These are phyloP conservation scores for Squalus acanthias DNA, from an alignment of 2,797 vertebrate species.

Conservation along the genomic window DNA sequence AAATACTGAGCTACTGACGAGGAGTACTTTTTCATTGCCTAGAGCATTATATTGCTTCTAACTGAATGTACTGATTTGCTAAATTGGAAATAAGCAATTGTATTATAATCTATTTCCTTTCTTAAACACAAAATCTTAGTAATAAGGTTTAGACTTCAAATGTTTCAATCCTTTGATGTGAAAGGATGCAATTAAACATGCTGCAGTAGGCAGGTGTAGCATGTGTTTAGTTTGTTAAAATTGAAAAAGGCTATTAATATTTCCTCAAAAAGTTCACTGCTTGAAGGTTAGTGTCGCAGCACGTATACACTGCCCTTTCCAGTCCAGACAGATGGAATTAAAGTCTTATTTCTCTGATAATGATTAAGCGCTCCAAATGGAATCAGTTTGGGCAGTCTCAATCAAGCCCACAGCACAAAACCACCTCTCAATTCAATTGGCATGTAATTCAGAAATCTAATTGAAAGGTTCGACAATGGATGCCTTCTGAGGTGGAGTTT, in stretches of 20 bases:
- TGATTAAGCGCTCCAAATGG: not conserved
- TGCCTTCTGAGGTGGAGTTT: not conserved
- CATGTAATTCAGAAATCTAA: not conserved
- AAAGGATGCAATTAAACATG: slow-evolving; percentile 25
- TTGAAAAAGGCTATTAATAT: slow-evolving; percentile 8
- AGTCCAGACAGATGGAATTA: slow-evolving; percentile 22
- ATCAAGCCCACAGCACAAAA: not conserved
- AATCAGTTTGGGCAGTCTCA: not conserved
- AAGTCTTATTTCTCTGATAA: slow-evolving; percentile 11
- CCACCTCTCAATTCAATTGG: not conserved
- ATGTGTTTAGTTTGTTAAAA: slow-evolving; percentile 26
- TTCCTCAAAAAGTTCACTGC: not conserved
- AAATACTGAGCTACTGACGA: not conserved
- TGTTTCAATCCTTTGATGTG: not conserved
- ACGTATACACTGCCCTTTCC: no score
- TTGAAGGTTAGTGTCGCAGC: slow-evolving; percentile 6
- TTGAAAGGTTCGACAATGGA: not conserved
- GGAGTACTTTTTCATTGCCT: not conserved
- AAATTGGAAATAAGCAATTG: not conserved
- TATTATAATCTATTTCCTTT: not conserved
- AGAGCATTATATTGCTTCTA: slow-evolving; percentile 7
- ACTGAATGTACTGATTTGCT: not conserved
- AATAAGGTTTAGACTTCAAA: slow-evolving; percentile 3
- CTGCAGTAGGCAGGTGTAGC: not conserved
- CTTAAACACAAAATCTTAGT: not conserved